Conservation (phyloP, 2,888 invertebrate genomes). For the Eupithecia pulchellata region DNA sequence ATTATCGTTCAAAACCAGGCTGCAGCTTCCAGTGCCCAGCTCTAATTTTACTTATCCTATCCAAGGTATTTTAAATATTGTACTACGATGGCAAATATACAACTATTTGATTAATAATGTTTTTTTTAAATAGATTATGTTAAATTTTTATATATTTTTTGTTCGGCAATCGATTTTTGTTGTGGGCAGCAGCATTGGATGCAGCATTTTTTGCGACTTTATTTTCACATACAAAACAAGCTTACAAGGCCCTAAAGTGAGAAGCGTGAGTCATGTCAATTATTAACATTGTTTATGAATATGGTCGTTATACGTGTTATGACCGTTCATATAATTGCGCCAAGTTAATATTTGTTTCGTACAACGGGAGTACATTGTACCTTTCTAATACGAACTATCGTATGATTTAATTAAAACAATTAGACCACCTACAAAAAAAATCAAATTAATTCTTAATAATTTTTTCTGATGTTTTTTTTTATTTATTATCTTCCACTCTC, state of each 20-base stretch:
- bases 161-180: too few relatives aligned
- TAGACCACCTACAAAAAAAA: not conserved
- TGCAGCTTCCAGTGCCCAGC: too few relatives aligned
- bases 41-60: too few relatives aligned
- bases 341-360: not conserved
- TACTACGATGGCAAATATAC: too few relatives aligned
- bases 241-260: not conserved
- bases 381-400: not conserved
- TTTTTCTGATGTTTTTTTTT: too few relatives aligned
- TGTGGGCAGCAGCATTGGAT: not conserved
- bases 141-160: too few relatives aligned
- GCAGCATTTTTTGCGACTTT: not conserved
- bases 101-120: too few relatives aligned
- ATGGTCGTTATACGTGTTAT: constrained; percentile 7
- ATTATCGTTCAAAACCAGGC: too few relatives aligned
- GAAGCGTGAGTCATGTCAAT: constrained; percentile 23
- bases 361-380: not conserved
- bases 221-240: not conserved
- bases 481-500: too few relatives aligned
- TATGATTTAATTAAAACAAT: not conserved
- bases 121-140: too few relatives aligned
- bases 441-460: too few relatives aligned
- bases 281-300: constrained; percentile 25
- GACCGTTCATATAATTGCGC: not conserved
- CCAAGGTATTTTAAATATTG: too few relatives aligned